A percentile compares a stretch with the other conserved stretches of the same genome.
Conservation (phyloP, 2,113 vertebrate genomes). For the Grus americana region DNA sequence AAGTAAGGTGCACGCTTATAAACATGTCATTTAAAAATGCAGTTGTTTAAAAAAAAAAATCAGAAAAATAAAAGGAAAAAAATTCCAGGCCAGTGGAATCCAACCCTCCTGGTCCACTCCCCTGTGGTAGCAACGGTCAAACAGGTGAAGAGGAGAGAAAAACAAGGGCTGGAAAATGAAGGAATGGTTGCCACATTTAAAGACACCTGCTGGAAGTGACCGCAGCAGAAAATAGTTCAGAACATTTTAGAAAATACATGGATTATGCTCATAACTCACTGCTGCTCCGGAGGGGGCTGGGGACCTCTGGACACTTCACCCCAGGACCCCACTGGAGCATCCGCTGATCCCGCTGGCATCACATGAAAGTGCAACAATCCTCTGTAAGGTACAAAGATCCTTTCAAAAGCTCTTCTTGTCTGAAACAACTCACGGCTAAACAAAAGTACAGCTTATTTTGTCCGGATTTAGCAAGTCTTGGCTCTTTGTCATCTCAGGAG, state of each 20-base stretch:
- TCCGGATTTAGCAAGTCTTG: not conserved
- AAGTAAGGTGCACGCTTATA: not conserved
- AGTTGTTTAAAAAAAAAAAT: not conserved
- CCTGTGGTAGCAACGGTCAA: not conserved
- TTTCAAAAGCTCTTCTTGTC: not conserved
- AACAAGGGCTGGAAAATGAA: not conserved
- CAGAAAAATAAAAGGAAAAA: not conserved
- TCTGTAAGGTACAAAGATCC: not conserved
- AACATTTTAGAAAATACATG: not conserved
- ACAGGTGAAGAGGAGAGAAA: not conserved
- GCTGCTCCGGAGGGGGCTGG: not conserved
- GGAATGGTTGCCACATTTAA: not conserved
- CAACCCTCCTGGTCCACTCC: not conserved
- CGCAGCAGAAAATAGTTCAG: not conserved
- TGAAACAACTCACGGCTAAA: not conserved
- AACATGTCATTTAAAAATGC: not conserved
- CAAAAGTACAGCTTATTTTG: not conserved
- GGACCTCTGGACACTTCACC: not conserved
- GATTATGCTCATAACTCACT: not conserved
- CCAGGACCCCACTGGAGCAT: accelerated
- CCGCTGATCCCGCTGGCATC: not conserved
- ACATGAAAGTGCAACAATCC: not conserved
- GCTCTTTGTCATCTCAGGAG: not conserved
- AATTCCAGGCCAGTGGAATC: not conserved
- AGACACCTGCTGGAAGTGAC: not conserved